Percentiles rank a stretch among this genome's conserved stretches.
Evolutionary conservation across 2,113 vertebrate genomes (phyloP).

Genomic region (Clarias macrocephalus): DNA sequence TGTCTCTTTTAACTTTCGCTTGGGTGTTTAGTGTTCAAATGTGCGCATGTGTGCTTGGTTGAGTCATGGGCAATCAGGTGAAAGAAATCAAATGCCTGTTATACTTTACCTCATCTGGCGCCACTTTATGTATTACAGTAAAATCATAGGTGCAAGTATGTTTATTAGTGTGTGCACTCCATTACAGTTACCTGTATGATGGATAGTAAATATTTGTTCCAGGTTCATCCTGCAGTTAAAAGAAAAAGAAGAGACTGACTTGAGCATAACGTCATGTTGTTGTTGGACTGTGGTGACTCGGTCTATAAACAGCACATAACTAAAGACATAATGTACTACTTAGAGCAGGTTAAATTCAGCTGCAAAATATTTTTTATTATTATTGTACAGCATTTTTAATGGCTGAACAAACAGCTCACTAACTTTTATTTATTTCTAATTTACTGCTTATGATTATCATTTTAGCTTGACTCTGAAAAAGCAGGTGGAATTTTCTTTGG

Average conservation of each 20-base stretch:
- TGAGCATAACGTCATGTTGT: neutral
- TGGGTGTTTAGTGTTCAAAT: neutral
- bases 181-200: neutral
- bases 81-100: neutral
- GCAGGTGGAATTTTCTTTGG: neutral
- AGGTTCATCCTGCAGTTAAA: neutral
- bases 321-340: neutral
- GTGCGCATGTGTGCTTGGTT: neutral
- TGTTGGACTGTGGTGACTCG: neutral
- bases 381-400: neutral
- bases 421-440: neutral
- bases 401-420: neutral
- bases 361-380: neutral
- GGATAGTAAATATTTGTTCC: slow-evolving; percentile 21
- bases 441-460: neutral
- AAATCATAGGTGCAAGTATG: slow-evolving; percentile 24
- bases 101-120: neutral
- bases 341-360: neutral
- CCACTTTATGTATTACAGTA: neutral
- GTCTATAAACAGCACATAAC: neutral
- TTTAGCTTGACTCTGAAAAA: neutral
- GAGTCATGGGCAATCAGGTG: neutral
- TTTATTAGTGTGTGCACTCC: neutral
- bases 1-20: neutral
- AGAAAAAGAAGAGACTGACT: slow-evolving; percentile 18